Percentiles rank a stretch among this genome's conserved stretches.
Conservation (phyloP, 1,140 invertebrate species). For the Caenorhabditis briggsae region DNA sequence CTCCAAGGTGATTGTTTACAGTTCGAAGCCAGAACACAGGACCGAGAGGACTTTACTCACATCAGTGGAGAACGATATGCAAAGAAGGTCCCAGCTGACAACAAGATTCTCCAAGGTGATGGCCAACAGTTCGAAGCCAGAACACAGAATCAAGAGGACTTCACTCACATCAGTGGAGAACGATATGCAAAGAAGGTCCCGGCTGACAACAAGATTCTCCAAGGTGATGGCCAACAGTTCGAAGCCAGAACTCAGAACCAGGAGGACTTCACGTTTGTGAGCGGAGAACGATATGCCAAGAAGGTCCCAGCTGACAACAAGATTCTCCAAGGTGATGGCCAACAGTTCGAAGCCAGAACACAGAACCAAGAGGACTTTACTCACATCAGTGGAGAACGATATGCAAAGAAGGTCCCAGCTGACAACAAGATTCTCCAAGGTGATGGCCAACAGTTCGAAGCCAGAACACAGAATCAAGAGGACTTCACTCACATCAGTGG, state of each 20-base stretch:
- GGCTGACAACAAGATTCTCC: neutral
- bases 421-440: conserved; percentile 6
- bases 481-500: neutral
- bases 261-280: conserved; percentile 28
- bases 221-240: conserved; percentile 27
- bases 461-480: neutral
- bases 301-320: neutral
- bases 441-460: neutral
- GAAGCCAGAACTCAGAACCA: conserved; percentile 23
- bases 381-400: neutral
- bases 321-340: neutral
- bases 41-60: conserved; percentile 34
- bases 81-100: conserved; percentile 1
- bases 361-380: conserved; percentile 11
- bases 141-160: conserved; percentile 57
- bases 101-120: conserved; percentile 8
- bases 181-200: conserved; percentile 1
- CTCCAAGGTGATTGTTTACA: conserved; percentile 26
- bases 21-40: conserved; percentile 44
- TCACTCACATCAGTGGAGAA: conserved; percentile 37
- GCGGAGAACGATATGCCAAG: conserved; percentile 1
- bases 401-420: neutral
- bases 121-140: conserved; percentile 5
- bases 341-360: neutral
- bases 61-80: conserved; percentile 24